These are phyloP conservation scores for Calephelis nemesis DNA, from an alignment of 1,140 invertebrate species.

Conservation along the genomic window DNA sequence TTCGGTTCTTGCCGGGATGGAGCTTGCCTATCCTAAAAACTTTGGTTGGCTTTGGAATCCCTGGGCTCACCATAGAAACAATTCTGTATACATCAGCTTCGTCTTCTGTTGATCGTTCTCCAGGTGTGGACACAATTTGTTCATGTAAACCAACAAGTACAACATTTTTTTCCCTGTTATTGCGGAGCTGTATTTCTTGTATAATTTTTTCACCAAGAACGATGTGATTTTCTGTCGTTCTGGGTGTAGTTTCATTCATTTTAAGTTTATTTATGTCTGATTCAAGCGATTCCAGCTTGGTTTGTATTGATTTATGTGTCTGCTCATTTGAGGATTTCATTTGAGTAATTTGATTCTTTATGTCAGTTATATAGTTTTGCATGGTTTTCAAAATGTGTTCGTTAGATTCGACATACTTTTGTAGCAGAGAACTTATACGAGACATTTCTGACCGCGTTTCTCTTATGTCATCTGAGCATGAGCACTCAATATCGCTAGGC, in stretches of 20 bases:
- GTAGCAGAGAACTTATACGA: constrained; percentile 27
- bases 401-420: constrained; percentile 30
- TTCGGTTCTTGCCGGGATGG: constrained; percentile 22
- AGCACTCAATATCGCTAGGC: constrained; percentile 22
- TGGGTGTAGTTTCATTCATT: no score
- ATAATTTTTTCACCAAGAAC: constrained; percentile 12
- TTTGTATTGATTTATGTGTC: no score
- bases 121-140: background rate
- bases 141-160: constrained; percentile 26
- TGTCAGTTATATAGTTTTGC: constrained; percentile 8
- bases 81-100: constrained; percentile 13
- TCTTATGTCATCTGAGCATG: constrained; percentile 16
- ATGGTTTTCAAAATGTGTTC: constrained; percentile 22
- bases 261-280: no score
- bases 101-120: constrained; percentile 17
- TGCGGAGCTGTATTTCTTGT: constrained; percentile 18
- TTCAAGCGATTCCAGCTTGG: no score
- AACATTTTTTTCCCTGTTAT: constrained; percentile 25
- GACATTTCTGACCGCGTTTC: constrained; percentile 30
- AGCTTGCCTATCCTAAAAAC: constrained; percentile 25
- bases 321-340: constrained; percentile 13
- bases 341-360: constrained; percentile 17
- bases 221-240: no score
- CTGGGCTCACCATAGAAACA: constrained; percentile 15
- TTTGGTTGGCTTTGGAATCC: constrained; percentile 24